Evolutionary conservation across 2,888 invertebrate genomes (phyloP).

Genomic region (Eilema sororculum): DNA sequence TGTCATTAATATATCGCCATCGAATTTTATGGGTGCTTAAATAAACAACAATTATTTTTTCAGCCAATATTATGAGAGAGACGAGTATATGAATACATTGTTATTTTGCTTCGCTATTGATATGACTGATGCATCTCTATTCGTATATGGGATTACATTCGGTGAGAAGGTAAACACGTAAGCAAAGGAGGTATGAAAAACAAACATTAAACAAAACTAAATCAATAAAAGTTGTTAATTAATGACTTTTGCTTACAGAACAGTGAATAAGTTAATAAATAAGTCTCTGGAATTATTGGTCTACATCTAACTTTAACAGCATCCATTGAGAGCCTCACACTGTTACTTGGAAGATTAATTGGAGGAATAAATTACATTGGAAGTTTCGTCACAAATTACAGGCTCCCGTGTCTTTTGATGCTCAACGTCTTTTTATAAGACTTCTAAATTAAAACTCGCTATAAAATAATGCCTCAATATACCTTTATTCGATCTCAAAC

Average conservation of each 20-base stretch:
- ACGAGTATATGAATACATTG: neutral
- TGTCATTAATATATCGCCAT: constrained; percentile 42
- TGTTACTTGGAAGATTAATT: constrained; percentile 31
- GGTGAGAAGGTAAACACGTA: neutral
- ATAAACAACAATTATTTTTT: constrained; percentile 52
- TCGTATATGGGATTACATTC: neutral
- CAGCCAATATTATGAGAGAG: constrained; percentile 51
- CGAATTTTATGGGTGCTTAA: constrained; percentile 39
- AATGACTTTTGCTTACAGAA: neutral
- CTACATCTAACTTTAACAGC: constrained; percentile 16
- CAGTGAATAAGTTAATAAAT: neutral
- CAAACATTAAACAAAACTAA: neutral
- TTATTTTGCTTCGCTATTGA: neutral
- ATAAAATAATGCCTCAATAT: constrained; percentile 6
- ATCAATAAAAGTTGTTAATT: neutral
- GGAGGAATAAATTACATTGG: constrained; percentile 42
- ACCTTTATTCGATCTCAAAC: constrained; percentile 15
- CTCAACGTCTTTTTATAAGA: constrained; percentile 9
- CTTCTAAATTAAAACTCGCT: constrained; percentile 3
- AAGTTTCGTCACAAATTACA: constrained; percentile 59
- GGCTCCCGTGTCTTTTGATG: constrained; percentile 40
- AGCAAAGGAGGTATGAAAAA: neutral
- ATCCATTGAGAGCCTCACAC: constrained; percentile 18
- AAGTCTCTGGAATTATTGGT: constrained; percentile 9
- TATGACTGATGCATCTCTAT: neutral